Evolutionary conservation across 1,140 invertebrate species (phyloP).

Genomic region (Leptinotarsa lineolata): DNA sequence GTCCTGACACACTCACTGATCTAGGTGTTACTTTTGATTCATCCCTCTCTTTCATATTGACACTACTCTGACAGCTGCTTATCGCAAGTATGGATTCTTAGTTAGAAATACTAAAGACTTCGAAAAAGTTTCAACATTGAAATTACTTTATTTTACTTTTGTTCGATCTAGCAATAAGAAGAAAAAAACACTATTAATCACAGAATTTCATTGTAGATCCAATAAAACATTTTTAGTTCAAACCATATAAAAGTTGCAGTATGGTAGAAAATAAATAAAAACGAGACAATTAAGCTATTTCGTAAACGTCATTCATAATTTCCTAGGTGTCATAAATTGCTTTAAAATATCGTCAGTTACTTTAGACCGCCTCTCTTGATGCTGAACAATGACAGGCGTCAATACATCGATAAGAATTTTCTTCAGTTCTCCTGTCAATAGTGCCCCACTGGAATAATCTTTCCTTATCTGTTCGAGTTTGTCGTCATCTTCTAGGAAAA

Average conservation of each 20-base stretch:
- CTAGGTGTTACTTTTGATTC: no score
- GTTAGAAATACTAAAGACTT: no score
- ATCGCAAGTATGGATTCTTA: no score
- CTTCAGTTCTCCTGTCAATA: slow-evolving; percentile 94
- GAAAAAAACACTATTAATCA: no score
- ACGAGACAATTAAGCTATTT: not conserved
- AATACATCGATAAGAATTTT: slow-evolving; percentile 81
- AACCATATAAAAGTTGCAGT: not conserved
- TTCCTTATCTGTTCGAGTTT: slow-evolving; percentile 76
- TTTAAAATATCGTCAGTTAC: slow-evolving; percentile 87
- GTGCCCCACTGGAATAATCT: slow-evolving; percentile 85
- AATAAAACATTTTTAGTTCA: not conserved
- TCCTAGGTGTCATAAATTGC: slow-evolving; percentile 83
- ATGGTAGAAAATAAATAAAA: slow-evolving; percentile 2
- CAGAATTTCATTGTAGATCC: not conserved
- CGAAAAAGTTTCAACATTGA: no score
- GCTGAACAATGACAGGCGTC: slow-evolving; percentile 76
- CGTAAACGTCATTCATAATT: slow-evolving; percentile 59
- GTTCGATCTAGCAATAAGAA: no score
- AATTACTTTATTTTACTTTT: no score
- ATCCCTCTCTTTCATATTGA: no score
- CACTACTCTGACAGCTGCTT: no score
- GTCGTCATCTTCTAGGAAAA: slow-evolving; percentile 95
- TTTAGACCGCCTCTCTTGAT: slow-evolving; percentile 79
- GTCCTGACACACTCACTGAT: no score